Evolutionary conservation across 1,140 invertebrate genomes (phyloP), one percentile per base, ranked within the genome.

Genomic region (Goniozus legneri): DNA sequence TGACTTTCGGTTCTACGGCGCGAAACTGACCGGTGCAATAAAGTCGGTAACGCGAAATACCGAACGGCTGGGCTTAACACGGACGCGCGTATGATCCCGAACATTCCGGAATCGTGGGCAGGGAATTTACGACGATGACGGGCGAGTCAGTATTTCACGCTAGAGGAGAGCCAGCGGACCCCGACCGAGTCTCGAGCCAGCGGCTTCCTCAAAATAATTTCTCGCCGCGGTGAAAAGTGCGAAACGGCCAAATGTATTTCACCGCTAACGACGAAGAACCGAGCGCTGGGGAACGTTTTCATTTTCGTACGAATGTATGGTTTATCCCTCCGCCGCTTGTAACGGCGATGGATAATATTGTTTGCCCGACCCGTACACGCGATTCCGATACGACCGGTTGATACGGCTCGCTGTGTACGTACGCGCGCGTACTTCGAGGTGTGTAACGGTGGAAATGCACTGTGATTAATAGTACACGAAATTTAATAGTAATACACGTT

Each of bases 1-100:
- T 58, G 56, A 58, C 56, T 56, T 50, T 58, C 46, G 50, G 44
- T 53, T 56, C 10, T 46, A 32, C 51, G 54, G 54, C 53, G 56
- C 52, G 56, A 56, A n/a, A 58, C 56, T 50, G 45, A 48, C 27
- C 53, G 49, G 45, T 45, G 50, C 49, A 56, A 56, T 56, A 49
- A 56, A 56, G 36, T 53, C 41, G n/a, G n/a, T n/a, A n/a, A n/a
- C n/a, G n/a, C n/a, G n/a, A n/a, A n/a, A n/a, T n/a, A n/a, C n/a
- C n/a, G n/a, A n/a, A n/a, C n/a, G n/a, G n/a, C n/a, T n/a, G n/a
- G n/a, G n/a, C n/a, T n/a, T n/a, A n/a, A n/a, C n/a, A n/a, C n/a
- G n/a, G n/a, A n/a, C n/a, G n/a, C n/a, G n/a, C n/a, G n/a, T n/a
- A n/a, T n/a, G n/a, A n/a, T n/a, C n/a, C n/a, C n/a, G n/a, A n/a